phyloP scores from a whole-genome alignment of 2,113 vertebrate genomes.

The Galbula dea region DNA sequence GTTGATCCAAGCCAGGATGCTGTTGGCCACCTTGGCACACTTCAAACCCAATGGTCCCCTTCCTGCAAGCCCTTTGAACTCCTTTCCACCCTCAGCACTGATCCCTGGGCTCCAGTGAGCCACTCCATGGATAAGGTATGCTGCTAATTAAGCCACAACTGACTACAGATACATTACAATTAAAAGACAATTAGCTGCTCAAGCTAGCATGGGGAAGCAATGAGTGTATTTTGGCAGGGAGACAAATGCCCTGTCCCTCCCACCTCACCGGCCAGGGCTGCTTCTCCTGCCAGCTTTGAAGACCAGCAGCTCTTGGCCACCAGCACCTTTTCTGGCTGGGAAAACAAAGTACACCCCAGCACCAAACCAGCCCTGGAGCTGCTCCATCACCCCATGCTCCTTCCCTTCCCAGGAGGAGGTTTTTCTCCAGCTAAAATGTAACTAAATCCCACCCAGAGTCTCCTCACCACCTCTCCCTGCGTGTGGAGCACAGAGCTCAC shows the following conservation, averaged over 20 bases:
- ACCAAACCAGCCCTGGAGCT: fast-evolving
- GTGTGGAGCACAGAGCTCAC: background rate
- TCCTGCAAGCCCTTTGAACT: too few relatives aligned
- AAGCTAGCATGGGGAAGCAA: conserved; percentile 51
- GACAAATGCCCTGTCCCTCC: background rate
- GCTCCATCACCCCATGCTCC: background rate
- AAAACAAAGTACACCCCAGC: background rate
- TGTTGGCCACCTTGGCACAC: too few relatives aligned
- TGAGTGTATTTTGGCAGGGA: conserved; percentile 37
- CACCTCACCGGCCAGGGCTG: background rate
- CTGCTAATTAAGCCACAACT: conserved; percentile 63
- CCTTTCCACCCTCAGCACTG: fast-evolving
- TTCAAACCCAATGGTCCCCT: too few relatives aligned
- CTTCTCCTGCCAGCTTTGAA: fast-evolving
- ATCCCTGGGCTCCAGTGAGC: background rate
- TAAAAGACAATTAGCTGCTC: conserved; percentile 71
- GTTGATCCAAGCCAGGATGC: too few relatives aligned
- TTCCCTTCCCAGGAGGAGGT: too few relatives aligned
- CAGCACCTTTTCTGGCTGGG: background rate
- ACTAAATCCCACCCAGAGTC: background rate
- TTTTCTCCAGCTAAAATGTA: background rate
- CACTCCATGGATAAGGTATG: background rate
- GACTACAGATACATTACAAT: conserved; percentile 62
- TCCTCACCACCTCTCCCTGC: background rate
- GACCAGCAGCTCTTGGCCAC: background rate